A percentile compares a stretch with the other conserved stretches of the same genome.
These are phyloP conservation scores for Oryzias dopingdopingensis DNA, from an alignment of 2,797 vertebrate genomes.

Conservation along the genomic window DNA sequence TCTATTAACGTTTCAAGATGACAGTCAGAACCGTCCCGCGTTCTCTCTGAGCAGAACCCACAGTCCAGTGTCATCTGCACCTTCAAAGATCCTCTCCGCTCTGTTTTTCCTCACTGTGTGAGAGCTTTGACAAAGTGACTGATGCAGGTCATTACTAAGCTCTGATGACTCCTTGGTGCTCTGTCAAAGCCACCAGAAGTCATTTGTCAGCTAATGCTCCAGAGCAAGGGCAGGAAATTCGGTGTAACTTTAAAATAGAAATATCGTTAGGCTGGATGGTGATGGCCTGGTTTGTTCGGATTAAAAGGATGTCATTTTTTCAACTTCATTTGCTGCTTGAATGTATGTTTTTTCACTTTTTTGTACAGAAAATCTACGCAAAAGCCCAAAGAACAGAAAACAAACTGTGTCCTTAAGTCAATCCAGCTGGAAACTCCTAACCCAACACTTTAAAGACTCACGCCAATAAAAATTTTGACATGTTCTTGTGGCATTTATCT, in stretches of 20 bases:
- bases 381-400: background rate
- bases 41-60: too few species aligned
- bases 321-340: too few species aligned
- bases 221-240: constrained; percentile 11
- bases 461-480: too few species aligned
- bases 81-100: constrained; percentile 15
- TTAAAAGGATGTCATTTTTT: background rate
- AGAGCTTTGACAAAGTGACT: constrained; percentile 49
- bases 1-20: too few species aligned
- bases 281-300: background rate
- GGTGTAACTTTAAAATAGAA: constrained; percentile 19
- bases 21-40: too few species aligned
- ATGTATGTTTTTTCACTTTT: too few species aligned
- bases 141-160: constrained; percentile 58
- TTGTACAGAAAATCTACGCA: too few species aligned
- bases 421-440: background rate
- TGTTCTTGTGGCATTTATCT: too few species aligned
- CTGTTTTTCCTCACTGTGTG: constrained; percentile 8
- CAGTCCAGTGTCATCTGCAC: background rate
- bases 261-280: constrained; percentile 6
- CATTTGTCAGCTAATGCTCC: constrained; percentile 39
- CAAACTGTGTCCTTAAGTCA: background rate
- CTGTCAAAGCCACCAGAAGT: constrained; percentile 48
- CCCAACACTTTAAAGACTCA: too few species aligned
- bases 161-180: constrained; percentile 42